Evolutionary conservation across 2,888 invertebrate species (phyloP).

Genomic region (Cryptosula pallasiana): DNA sequence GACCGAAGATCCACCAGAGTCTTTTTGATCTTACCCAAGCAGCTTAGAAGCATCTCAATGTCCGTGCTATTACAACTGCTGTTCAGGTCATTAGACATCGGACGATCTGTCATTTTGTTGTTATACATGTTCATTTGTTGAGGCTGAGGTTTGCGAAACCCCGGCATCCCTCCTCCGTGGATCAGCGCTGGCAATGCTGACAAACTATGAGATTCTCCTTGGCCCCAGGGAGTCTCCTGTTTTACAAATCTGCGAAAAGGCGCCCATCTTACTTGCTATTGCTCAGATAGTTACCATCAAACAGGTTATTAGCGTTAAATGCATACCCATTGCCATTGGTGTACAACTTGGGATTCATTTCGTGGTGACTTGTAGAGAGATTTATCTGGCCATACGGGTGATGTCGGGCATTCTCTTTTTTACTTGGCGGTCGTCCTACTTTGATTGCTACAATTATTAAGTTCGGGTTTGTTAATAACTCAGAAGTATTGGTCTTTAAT

Average conservation of each 20-base stretch:
- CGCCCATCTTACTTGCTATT: no score
- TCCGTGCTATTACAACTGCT: slow-evolving; percentile 4
- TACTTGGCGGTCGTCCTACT: slow-evolving; percentile 23
- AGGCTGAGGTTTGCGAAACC: neutral
- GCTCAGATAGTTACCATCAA: no score
- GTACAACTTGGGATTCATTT: neutral
- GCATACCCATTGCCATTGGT: neutral
- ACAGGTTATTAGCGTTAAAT: no score
- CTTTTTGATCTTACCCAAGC: neutral
- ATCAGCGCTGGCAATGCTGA: slow-evolving; percentile 5
- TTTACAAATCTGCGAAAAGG: neutral
- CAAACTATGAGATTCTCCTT: neutral
- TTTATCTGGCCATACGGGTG: slow-evolving; percentile 21
- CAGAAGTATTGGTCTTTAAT: no score
- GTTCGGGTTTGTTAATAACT: no score
- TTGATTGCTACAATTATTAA: slow-evolving; percentile 20
- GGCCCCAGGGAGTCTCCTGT: neutral
- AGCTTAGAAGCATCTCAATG: neutral
- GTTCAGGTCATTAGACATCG: neutral
- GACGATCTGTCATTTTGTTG: neutral
- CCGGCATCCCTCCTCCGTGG: neutral
- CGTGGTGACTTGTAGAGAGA: slow-evolving; percentile 1
- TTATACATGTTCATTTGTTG: neutral
- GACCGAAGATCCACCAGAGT: no score
- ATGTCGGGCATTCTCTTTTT: slow-evolving; percentile 18